Evolutionary conservation across 2,888 invertebrate species (phyloP).

Genomic region (Ischnura elegans): DNA sequence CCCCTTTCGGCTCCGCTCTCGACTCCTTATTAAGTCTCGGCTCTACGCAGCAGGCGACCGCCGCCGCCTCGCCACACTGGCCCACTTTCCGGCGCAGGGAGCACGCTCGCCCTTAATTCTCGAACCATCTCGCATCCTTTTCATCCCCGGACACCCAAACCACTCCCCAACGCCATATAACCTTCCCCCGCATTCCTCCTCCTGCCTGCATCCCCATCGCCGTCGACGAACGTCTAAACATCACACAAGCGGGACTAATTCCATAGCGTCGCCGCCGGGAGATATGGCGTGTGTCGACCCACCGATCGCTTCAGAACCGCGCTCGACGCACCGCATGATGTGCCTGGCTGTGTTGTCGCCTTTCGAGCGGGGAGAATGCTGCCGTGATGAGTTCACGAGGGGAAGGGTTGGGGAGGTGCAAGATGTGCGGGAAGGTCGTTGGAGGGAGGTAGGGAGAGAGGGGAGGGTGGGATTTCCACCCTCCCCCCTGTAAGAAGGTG

Average conservation of each 20-base stretch:
- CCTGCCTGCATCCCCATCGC: background rate
- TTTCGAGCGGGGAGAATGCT: background rate
- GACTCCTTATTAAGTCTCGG: background rate
- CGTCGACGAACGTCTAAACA: background rate
- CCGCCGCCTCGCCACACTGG: slow-evolving; percentile 1
- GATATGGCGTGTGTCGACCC: background rate
- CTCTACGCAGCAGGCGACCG: background rate
- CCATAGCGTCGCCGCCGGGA: background rate
- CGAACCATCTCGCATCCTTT: background rate
- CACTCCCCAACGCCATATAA: background rate
- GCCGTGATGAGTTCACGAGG: background rate
- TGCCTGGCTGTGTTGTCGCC: background rate
- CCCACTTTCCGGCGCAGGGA: background rate
- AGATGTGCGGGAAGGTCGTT: background rate
- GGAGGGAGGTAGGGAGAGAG: background rate
- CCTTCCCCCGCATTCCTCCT: background rate
- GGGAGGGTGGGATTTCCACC: background rate
- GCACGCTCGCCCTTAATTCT: background rate
- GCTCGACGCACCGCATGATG: background rate
- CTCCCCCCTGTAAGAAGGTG: no score
- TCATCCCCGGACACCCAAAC: background rate
- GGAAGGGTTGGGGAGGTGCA: background rate
- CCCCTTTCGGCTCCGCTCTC: background rate
- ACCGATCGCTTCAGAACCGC: background rate
- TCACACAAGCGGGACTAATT: slow-evolving; percentile 7